Evolutionary conservation across 1,140 invertebrate genomes (phyloP), one percentile per base, ranked within the genome.

Genomic region (Atopsyche davidsoni): DNA sequence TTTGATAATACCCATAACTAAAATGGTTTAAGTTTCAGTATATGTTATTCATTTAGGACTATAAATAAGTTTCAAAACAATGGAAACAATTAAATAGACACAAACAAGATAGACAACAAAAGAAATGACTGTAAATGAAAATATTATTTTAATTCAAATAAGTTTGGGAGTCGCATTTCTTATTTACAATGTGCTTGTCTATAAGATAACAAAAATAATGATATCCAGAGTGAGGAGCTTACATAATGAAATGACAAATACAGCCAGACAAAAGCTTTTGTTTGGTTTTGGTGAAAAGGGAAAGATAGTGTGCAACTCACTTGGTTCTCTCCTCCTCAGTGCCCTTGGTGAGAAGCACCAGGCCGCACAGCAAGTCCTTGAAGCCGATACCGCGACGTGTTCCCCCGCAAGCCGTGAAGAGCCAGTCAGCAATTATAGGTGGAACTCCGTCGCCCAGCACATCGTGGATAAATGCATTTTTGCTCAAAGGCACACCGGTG

Each of bases 381-480:
- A 89, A 87, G 13, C 75, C 75, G 47, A 93, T 83, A n/a, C 89
- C 89, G 63, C 87, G 82, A 18, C 76, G 68, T 18, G 79, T 83
- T 22, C 88, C 89, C 21, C 89, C 88, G 70, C 87, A 92, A 18
- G 87, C 86, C 55, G 73, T 72, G 66, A 83, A 93, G 19, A 93
- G 75, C 68, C 83, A 79, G 66, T 92, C 87, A 2, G 86, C 85
- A 17, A 92, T 78, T 53, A 81, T 78, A 10, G 69, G 61, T 22
- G 89, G 89, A 9, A 92, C 85, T 36, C 84, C 83, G 65, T 91
- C 88, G 54, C 87, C 87, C 31, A 92, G 69, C 4, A 93, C 88
- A 68, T 92, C 86, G 64, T 81, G 78, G 19, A 83, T 77, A 64
- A 93, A 92, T 2, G 80, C 78, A 58, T 79, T 78, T 55, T 85